These are phyloP conservation scores for Notothenia rossii DNA, from an alignment of 2,113 vertebrate species.

Conservation along the genomic window DNA sequence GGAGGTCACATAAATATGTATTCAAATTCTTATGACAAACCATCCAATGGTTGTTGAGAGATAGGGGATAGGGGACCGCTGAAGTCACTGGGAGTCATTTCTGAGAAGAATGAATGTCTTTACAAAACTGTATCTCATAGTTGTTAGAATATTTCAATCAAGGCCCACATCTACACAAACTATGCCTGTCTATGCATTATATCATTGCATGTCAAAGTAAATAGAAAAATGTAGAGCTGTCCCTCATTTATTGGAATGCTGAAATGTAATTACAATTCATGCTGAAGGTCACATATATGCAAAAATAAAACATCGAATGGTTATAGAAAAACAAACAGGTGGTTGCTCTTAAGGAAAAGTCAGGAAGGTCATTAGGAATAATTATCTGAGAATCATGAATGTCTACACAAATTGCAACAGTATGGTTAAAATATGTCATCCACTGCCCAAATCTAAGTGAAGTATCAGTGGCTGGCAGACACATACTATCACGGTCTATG, in stretches of 20 bases:
- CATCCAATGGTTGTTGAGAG: background rate
- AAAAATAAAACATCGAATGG: too few relatives aligned
- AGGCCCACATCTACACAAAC: background rate
- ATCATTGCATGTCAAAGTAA: too few relatives aligned
- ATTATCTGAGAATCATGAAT: background rate
- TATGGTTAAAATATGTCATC: background rate
- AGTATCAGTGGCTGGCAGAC: background rate
- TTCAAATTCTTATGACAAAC: background rate
- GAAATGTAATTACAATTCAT: too few relatives aligned
- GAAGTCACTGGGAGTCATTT: background rate
- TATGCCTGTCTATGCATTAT: background rate
- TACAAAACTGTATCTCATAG: background rate
- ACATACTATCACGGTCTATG: background rate
- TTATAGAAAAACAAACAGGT: too few relatives aligned
- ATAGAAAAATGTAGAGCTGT: too few relatives aligned
- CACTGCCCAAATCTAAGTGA: background rate
- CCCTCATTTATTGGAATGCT: too few relatives aligned
- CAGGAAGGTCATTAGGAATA: too few relatives aligned
- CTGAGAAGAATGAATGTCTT: background rate
- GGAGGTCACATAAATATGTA: background rate
- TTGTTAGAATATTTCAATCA: background rate
- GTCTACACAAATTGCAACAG: background rate
- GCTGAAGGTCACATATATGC: too few relatives aligned
- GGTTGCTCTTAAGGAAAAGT: too few relatives aligned
- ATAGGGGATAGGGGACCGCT: background rate